phyloP scores from a whole-genome alignment of 2,888 invertebrate species.

The Epistrophella euchroma region DNA sequence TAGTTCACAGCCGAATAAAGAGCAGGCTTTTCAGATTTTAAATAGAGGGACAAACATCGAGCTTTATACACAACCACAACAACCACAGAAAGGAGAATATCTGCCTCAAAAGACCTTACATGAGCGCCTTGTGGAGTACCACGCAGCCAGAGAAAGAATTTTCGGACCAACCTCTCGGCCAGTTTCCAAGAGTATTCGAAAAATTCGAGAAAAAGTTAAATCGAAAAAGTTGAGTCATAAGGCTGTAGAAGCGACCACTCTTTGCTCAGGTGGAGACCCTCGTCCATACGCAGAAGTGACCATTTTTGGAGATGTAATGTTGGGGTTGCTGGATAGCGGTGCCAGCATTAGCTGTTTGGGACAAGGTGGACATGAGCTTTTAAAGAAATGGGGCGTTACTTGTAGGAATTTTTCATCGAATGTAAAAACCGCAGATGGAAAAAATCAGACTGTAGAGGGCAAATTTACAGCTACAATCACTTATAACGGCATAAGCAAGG shows the following conservation, averaged over 20 bases:
- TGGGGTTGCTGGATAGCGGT: slow-evolving; percentile 19
- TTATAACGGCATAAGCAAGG: too few species aligned
- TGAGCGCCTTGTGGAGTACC: neutral
- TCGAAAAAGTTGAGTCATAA: too few species aligned
- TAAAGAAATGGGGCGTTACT: neutral
- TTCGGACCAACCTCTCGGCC: neutral
- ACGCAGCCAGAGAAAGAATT: neutral
- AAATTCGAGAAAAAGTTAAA: too few species aligned
- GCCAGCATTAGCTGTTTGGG: slow-evolving; percentile 14
- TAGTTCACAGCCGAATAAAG: neutral
- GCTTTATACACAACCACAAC: neutral
- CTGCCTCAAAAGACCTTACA: neutral
- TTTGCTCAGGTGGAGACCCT: neutral
- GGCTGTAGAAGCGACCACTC: too few species aligned
- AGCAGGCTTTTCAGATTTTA: neutral
- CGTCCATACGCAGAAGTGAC: slow-evolving; percentile 15
- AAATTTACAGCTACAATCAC: too few species aligned
- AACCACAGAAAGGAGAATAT: neutral
- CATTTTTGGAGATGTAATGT: neutral
- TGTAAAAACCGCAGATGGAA: neutral
- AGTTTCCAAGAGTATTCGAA: too few species aligned
- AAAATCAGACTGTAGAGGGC: neutral
- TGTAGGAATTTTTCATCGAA: neutral
- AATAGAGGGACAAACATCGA: neutral
- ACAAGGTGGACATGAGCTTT: neutral